Evolutionary conservation across 2,797 vertebrate genomes (phyloP).

Genomic region (Lophotriccus pileatus): DNA sequence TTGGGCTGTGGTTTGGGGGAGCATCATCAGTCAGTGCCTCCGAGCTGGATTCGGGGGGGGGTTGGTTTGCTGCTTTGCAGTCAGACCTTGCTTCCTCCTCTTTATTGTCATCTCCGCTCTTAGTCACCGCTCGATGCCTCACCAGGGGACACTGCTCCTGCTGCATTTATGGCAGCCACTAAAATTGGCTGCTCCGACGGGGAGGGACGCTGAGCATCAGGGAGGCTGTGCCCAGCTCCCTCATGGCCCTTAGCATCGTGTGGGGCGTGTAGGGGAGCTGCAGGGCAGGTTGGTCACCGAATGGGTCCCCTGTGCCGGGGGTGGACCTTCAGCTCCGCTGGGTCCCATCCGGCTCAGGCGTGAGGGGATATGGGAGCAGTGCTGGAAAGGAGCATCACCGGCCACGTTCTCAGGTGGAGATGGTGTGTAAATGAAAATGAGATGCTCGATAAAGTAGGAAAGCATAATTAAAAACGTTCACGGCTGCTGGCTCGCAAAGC

Average conservation of each 20-base stretch:
- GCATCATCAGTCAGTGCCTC: neutral
- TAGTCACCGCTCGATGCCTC: conserved; percentile 66
- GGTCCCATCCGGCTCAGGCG: neutral
- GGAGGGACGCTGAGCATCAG: neutral
- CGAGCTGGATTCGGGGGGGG: neutral
- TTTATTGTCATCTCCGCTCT: conserved; percentile 63
- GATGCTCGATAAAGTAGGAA: conserved; percentile 27
- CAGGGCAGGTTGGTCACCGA: neutral
- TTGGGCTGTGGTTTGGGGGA: neutral
- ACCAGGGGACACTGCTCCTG: conserved; percentile 62
- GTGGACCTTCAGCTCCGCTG: fast-evolving
- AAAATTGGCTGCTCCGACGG: neutral
- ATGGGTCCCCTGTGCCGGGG: neutral
- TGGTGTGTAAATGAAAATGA: neutral
- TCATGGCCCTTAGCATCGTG: fast-evolving
- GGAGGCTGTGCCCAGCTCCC: neutral
- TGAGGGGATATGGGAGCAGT: neutral
- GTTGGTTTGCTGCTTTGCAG: conserved; percentile 54
- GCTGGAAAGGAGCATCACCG: neutral
- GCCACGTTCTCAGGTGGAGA: neutral
- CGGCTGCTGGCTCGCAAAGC: neutral
- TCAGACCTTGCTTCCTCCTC: conserved; percentile 55
- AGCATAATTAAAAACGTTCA: conserved; percentile 30
- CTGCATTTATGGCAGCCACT: conserved; percentile 55
- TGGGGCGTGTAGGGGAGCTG: neutral